phyloP scores from a whole-genome alignment of 2,888 invertebrate genomes.

The Eretmocerus hayati region DNA sequence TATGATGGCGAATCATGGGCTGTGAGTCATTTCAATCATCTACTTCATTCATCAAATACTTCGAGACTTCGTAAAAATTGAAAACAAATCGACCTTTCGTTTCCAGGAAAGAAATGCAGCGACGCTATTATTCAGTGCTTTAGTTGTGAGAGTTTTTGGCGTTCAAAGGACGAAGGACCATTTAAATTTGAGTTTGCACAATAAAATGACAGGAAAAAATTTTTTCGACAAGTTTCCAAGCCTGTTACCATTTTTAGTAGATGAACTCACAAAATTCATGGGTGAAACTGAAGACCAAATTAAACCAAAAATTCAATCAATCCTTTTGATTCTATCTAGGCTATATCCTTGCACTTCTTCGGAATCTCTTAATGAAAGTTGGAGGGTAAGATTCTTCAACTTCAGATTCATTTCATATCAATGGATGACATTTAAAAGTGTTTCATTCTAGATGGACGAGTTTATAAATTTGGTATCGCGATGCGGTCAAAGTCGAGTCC shows the following conservation, averaged over 20 bases:
- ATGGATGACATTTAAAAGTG: too few relatives aligned
- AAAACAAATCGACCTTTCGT: too few relatives aligned
- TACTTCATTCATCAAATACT: neutral
- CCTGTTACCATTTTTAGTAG: slow-evolving; percentile 56
- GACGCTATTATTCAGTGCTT: slow-evolving; percentile 66
- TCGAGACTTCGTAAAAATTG: too few relatives aligned
- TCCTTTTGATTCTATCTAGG: slow-evolving; percentile 68
- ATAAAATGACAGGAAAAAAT: slow-evolving; percentile 33
- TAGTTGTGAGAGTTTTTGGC: slow-evolving; percentile 82
- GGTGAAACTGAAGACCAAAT: slow-evolving; percentile 43
- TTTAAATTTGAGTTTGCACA: slow-evolving; percentile 53
- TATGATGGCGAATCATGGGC: slow-evolving; percentile 72
- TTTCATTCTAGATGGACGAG: slow-evolving; percentile 52
- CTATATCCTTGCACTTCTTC: slow-evolving; percentile 60
- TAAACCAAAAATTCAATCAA: slow-evolving; percentile 66
- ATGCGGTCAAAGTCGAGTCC: slow-evolving; percentile 60
- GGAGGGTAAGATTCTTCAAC: slow-evolving; percentile 53
- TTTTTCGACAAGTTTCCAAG: slow-evolving; percentile 50
- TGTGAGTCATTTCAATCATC: slow-evolving; percentile 56
- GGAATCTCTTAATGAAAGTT: slow-evolving; percentile 62
- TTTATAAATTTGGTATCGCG: slow-evolving; percentile 59
- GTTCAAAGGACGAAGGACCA: slow-evolving; percentile 60
- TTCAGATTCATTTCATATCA: too few relatives aligned
- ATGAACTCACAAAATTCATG: slow-evolving; percentile 49
- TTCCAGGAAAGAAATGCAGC: slow-evolving; percentile 75